Evolutionary conservation across 2,113 vertebrate genomes (phyloP).

Genomic region (Prunella fulvescens): DNA sequence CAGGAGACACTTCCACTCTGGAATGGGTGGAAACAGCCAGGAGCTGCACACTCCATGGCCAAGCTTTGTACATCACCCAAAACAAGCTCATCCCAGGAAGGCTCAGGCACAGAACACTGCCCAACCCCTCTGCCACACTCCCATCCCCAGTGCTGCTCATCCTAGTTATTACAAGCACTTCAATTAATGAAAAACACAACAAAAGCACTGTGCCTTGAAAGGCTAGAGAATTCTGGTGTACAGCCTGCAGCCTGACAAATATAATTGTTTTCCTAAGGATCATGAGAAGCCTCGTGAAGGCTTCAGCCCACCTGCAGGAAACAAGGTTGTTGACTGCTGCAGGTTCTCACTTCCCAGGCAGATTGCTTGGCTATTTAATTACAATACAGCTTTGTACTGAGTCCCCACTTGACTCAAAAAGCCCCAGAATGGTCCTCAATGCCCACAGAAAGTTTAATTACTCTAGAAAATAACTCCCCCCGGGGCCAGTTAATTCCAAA

Average conservation of each 20-base stretch:
- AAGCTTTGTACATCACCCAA: neutral
- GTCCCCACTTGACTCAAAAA: slow-evolving; percentile 1
- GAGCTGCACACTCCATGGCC: neutral
- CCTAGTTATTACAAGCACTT: neutral
- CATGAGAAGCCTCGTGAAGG: neutral
- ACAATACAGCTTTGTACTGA: neutral
- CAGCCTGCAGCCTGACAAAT: neutral
- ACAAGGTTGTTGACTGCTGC: neutral
- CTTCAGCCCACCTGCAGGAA: slow-evolving; percentile 12
- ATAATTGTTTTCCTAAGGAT: neutral
- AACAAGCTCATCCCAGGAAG: too few relatives aligned
- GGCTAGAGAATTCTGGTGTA: neutral
- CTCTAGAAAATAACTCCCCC: neutral
- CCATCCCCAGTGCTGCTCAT: neutral
- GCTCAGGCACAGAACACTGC: neutral
- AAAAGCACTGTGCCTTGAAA: neutral
- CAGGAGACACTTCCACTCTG: too few relatives aligned
- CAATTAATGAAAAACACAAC: neutral
- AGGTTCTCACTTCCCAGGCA: neutral
- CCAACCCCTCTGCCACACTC: neutral
- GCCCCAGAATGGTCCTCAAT: neutral
- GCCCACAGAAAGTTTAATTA: slow-evolving; percentile 36
- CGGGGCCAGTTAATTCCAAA: neutral
- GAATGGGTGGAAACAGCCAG: neutral
- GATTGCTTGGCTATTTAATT: neutral